Base-by-base conservation (phyloP, 2,888 invertebrate species). In the Trachelus tabidus region DNA sequence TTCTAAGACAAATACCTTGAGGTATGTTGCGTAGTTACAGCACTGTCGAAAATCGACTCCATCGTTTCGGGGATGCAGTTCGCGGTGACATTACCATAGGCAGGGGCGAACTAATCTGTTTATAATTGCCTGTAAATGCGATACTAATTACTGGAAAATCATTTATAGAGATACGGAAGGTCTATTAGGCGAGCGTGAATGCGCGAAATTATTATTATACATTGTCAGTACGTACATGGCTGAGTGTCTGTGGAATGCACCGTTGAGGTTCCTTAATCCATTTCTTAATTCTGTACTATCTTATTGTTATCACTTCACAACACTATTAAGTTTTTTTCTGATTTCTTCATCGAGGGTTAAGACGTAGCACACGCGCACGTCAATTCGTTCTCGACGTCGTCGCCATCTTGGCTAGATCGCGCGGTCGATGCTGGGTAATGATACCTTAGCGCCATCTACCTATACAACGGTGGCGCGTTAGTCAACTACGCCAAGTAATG, bases 101-200 rank as follows among this genome's bases (percentile, higher is more conserved):
- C 81, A 73, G 33, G 81, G 82, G 82, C 83, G 83, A 86, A 83
- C 89, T 90, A 90, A 90, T 90, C 89, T 86, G 87, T 87, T 87
- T 88, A 88, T 90, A 90, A 90, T 90, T 89, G 87, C 85, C 81
- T 82, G 83, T 86, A 86, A 88, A 87, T 85, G 83, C 84, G 80
- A 81, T 82, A 82, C 84, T 86, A 85, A 88, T 90, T 89, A 89
- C 85, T 84, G 84, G 83, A 76, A 85, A 86, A 85, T 88, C 84
- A 86, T 86, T 86, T 83, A 83, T 82, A 82, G 76, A 82, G 78
- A 83, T 82, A 81, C 56, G 23, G 23, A 23, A 23, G 56, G 23
- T 56, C 2, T 56, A 23, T 56, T 56, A 23, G 23, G 2, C 0
- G 23, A 56, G 23, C 23, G 56, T 23, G 23, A 2, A 9, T 56